Evolutionary conservation across 2,113 vertebrate genomes (phyloP).

Genomic region (Enhydra lutris): DNA sequence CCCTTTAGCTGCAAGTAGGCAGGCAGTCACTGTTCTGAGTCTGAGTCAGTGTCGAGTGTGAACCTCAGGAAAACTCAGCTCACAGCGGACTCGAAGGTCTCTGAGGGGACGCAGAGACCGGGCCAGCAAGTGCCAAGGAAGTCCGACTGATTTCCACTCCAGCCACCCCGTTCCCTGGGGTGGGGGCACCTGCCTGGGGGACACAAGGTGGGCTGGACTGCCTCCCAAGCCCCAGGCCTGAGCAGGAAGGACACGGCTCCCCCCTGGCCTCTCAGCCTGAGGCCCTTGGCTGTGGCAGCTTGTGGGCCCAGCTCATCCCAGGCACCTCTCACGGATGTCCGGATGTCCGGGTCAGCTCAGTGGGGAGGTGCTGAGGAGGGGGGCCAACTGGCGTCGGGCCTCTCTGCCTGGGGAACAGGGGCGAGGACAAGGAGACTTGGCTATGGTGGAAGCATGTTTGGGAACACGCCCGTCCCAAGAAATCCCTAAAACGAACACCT

Average conservation of each 20-base stretch:
- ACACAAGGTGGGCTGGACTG: not conserved
- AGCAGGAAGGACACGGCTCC: no score
- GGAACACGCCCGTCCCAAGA: not conserved
- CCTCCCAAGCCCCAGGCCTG: not conserved
- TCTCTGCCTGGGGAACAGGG: not conserved
- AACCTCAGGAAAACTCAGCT: not conserved
- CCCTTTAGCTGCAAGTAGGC: not conserved
- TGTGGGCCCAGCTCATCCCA: not conserved
- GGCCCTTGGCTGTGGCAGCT: not conserved
- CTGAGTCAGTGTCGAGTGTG: not conserved
- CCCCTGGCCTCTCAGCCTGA: not conserved
- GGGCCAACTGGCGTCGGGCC: not conserved
- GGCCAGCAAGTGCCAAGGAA: not conserved
- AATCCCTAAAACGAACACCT: not conserved
- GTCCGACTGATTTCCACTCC: not conserved
- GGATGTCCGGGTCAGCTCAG: not conserved
- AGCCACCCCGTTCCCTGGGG: no score
- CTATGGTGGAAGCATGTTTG: not conserved
- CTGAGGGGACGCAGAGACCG: fast-evolving
- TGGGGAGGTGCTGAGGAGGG: not conserved
- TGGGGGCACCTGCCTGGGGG: not conserved
- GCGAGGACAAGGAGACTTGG: not conserved
- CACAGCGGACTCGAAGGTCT: not conserved
- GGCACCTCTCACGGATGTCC: not conserved
- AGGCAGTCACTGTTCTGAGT: not conserved